phyloP scores from a whole-genome alignment of 2,888 invertebrate genomes.

The Laspeyria flexula region DNA sequence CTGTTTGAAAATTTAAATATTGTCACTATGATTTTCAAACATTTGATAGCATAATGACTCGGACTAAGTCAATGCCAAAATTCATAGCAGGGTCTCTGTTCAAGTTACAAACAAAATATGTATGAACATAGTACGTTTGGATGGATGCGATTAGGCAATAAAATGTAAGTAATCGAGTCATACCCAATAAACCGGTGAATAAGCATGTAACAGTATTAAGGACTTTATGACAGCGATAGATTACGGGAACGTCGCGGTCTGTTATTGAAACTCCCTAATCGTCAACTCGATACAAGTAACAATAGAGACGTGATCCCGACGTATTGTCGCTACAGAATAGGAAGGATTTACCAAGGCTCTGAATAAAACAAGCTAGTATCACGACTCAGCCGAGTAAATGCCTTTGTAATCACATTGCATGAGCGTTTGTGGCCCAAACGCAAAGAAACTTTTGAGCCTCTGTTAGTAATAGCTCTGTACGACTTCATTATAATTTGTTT shows the following conservation, averaged over 20 bases:
- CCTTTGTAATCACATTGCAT: conserved; percentile 71
- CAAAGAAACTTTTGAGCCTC: conserved; percentile 52
- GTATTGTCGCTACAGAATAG: conserved; percentile 77
- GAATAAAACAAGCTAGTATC: conserved; percentile 75
- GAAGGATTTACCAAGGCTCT: conserved; percentile 73
- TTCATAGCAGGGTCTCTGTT: too few species aligned
- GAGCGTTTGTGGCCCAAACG: conserved; percentile 53
- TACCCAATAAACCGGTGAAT: conserved; percentile 8
- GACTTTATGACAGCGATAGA: conserved; percentile 57
- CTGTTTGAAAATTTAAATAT: too few species aligned
- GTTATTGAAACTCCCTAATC: conserved; percentile 75
- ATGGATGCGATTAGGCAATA: too few species aligned
- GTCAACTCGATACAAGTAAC: conserved; percentile 73
- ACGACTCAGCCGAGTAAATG: conserved; percentile 66
- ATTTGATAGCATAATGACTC: too few species aligned
- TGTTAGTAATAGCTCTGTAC: conserved; percentile 32
- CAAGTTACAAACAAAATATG: too few species aligned
- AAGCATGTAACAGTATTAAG: conserved; percentile 24
- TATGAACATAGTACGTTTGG: too few species aligned
- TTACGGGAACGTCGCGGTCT: conserved; percentile 50
- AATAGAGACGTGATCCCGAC: conserved; percentile 68
- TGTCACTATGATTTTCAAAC: too few species aligned
- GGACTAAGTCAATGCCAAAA: too few species aligned
- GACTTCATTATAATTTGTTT: conserved; percentile 41
- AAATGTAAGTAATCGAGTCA: not conserved